phyloP scores from a whole-genome alignment of 53 echinoderm and acorn worm species.

The Glandiceps talaboti region DNA sequence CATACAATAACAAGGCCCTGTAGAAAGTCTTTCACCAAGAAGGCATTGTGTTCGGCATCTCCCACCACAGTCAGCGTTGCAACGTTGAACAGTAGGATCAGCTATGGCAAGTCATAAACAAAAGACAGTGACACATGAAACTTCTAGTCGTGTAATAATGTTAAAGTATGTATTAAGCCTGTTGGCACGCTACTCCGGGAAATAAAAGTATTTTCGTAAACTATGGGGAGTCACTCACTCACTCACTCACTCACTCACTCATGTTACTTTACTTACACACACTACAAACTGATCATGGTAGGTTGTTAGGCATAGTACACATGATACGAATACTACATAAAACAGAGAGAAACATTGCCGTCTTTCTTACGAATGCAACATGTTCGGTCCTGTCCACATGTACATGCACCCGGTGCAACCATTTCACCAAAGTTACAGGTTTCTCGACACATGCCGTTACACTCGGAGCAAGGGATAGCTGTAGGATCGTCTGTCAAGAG shows the following conservation, averaged over 20 bases:
- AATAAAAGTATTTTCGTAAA: no score
- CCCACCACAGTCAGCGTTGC: neutral
- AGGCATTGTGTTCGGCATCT: neutral
- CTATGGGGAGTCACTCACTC: no score
- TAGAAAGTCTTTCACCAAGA: neutral
- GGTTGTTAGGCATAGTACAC: no score
- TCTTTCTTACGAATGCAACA: neutral
- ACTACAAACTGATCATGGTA: no score
- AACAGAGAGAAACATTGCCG: no score
- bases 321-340: no score
- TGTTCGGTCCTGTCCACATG: neutral
- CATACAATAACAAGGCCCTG: neutral
- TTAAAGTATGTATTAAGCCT: neutral
- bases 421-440: neutral
- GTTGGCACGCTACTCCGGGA: no score
- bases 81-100: neutral
- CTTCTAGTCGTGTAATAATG: neutral
- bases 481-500: neutral
- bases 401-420: neutral
- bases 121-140: neutral
- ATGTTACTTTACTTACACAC: no score
- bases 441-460: neutral
- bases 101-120: neutral
- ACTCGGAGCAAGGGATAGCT: neutral
- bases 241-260: no score